Conservation (phyloP, 1,140 invertebrate genomes). For the Sitodiplosis mosellana region DNA sequence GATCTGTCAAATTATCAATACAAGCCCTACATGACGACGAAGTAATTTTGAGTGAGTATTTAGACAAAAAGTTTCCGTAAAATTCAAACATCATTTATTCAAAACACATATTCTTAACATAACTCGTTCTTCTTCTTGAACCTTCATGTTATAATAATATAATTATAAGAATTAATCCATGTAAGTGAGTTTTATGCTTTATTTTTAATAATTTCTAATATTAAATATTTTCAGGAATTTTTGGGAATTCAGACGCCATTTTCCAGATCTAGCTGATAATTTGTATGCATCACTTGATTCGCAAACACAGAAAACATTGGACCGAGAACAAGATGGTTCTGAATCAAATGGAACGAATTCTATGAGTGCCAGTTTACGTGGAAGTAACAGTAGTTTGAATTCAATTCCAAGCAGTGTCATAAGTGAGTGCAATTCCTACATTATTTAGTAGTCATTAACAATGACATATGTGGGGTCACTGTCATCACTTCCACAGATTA, state of each 20-base stretch:
- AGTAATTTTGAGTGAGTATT: no score
- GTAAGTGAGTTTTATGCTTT: neutral
- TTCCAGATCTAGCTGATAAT: conserved; percentile 73
- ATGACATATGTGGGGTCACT: no score
- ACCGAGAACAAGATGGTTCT: conserved; percentile 31
- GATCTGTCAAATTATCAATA: no score
- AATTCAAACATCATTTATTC: no score
- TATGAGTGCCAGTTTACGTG: conserved; percentile 7
- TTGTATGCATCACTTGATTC: conserved; percentile 68
- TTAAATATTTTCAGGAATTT: conserved; percentile 76
- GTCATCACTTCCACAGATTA: no score
- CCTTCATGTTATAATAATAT: neutral
- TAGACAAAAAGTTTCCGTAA: no score
- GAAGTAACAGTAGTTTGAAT: conserved; percentile 7
- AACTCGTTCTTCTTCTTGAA: neutral
- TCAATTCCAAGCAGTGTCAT: conserved; percentile 4
- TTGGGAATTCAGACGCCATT: conserved; percentile 78
- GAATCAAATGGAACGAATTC: conserved; percentile 2
- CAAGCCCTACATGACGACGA: no score
- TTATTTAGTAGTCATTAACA: no score
- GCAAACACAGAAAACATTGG: conserved; percentile 65
- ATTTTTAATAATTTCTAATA: no score
- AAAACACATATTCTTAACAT: neutral
- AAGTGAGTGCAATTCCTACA: conserved; percentile 11
- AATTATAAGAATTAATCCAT: no score